These are phyloP conservation scores for Merluccius polli DNA, from an alignment of 2,797 vertebrate species.

Conservation along the genomic window DNA sequence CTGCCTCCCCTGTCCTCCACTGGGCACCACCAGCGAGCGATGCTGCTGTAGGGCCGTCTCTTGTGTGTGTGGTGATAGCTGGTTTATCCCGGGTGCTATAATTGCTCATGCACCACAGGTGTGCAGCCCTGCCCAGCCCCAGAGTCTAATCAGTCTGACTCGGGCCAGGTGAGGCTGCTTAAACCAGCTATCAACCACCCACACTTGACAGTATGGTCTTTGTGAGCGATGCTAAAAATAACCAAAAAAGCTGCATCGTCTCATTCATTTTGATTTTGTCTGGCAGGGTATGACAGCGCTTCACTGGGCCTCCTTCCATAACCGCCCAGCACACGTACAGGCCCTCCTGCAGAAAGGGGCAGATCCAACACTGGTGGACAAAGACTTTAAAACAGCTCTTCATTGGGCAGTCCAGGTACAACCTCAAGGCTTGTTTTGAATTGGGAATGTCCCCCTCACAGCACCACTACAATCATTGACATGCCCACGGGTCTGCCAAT, in stretches of 20 bases:
- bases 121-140: no score
- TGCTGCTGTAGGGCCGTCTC: no score
- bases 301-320: slow-evolving; percentile 88
- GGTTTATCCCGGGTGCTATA: no score
- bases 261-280: not conserved
- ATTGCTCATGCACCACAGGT: no score
- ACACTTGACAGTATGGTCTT: not conserved
- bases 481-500: no score
- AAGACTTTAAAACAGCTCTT: slow-evolving; percentile 85
- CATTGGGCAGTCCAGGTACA: slow-evolving; percentile 74
- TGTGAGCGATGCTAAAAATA: not conserved
- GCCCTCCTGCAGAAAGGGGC: slow-evolving; percentile 81
- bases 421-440: not conserved
- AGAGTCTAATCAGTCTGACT: no score
- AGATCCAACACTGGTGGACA: slow-evolving; percentile 83
- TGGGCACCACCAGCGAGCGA: no score
- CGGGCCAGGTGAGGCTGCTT: no score
- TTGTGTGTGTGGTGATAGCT: no score
- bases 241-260: not conserved
- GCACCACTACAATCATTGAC: no score
- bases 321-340: slow-evolving; percentile 80
- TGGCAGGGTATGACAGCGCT: slow-evolving; percentile 59
- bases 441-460: not conserved
- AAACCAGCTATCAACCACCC: no score
- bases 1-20: no score